Evolutionary conservation across 1,140 invertebrate species (phyloP), one percentile per base, ranked within the genome.

Genomic region (Mya arenaria): DNA sequence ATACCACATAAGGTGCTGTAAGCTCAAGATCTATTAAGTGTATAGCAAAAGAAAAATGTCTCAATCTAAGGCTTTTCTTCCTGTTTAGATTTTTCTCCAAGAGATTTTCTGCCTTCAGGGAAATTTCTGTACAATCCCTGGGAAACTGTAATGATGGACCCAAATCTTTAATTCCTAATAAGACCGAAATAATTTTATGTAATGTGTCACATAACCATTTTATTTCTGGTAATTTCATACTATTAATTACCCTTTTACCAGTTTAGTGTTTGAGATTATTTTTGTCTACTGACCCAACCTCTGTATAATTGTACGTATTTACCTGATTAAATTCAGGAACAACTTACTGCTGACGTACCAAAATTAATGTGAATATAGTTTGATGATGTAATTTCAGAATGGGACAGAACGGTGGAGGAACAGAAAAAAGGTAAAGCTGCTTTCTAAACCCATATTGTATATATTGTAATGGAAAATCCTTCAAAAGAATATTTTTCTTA

Each of bases 351-450:
- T 30, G 62, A 32, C 32, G 25, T 19, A 6, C 48, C 17, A 32
- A 28, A 48, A 55, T 19, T 55, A 44, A 58, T 36, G n/a, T 69
- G 55, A 2, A 1, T 62, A 65, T 48, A 66, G 8, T 60, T 34
- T 72, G 44, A 19, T 66, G n/a, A n/a, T n/a, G n/a, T n/a, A n/a
- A n/a, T 82, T 82, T 37, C 79, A 73, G 79, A 82, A 55, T 82
- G 68, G 68, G 79, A 82, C 30, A 73, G 44, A n/a, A 30, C 58
- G 23, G 10, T 73, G 23, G 55, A 74, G 52, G 28, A 66, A 34
- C 71, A 56, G 65, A 71, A 81, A 17, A 74, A 82, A 82, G 44
- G 69, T 82, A 37, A 52, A 63, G n/a, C n/a, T n/a, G n/a, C n/a
- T n/a, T n/a, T 82, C 58, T 3, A 68, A 37, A 63, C 15, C 3